Percentiles rank a stretch among this genome's conserved stretches.
Evolutionary conservation across 2,888 invertebrate species (phyloP).

Genomic region (Campoletis raptor): DNA sequence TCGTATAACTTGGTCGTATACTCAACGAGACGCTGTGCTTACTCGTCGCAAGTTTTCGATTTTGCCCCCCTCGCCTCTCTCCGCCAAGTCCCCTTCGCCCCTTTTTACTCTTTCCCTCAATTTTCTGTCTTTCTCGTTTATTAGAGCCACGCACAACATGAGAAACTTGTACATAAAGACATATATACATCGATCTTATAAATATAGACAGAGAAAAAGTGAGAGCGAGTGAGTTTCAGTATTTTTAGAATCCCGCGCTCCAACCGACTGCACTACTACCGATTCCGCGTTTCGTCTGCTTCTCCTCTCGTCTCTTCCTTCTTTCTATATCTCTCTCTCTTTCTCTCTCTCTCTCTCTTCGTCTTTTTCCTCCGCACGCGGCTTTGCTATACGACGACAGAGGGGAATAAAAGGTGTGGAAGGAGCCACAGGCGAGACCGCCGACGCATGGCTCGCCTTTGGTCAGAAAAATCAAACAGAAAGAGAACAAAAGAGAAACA

Average conservation of each 20-base stretch:
- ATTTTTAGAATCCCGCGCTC: slow-evolving; percentile 68
- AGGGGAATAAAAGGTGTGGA: slow-evolving; percentile 63
- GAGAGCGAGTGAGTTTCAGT: slow-evolving; percentile 56
- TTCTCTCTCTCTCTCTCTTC: no score
- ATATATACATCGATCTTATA: slow-evolving; percentile 29
- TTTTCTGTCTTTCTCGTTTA: slow-evolving; percentile 5
- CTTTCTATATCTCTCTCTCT: slow-evolving; percentile 17
- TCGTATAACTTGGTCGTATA: slow-evolving; percentile 54
- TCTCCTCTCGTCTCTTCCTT: slow-evolving; percentile 15
- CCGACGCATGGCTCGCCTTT: slow-evolving; percentile 49
- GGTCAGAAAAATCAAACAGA: slow-evolving; percentile 42
- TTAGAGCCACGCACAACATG: slow-evolving; percentile 36
- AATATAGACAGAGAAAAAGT: slow-evolving; percentile 45
- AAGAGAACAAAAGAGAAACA: slow-evolving; percentile 23
- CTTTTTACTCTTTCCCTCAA: neutral
- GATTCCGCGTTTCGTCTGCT: slow-evolving; percentile 65
- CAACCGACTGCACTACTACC: slow-evolving; percentile 67
- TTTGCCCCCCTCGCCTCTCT: slow-evolving; percentile 26
- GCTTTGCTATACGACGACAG: slow-evolving; percentile 27
- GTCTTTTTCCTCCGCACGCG: slow-evolving; percentile 24
- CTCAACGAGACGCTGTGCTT: slow-evolving; percentile 39
- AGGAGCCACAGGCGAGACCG: slow-evolving; percentile 48
- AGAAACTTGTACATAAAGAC: neutral
- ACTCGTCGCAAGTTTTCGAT: slow-evolving; percentile 55
- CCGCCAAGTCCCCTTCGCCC: neutral